Conservation (phyloP, 2,113 vertebrate species). For the Acrocephalus arundinaceus region DNA sequence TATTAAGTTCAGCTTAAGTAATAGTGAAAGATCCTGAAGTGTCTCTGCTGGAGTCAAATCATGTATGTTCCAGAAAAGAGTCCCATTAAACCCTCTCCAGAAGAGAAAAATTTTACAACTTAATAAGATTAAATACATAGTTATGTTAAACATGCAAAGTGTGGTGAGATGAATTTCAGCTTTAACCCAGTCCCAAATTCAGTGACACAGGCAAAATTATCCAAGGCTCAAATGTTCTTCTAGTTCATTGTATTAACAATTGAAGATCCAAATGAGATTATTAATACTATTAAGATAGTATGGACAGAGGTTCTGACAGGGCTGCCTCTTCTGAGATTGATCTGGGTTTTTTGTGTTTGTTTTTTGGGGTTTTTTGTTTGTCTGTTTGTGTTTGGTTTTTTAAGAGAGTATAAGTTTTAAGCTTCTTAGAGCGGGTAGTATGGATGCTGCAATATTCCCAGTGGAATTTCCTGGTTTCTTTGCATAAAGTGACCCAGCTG, state of each 20-base stretch:
- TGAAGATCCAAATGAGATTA: not conserved
- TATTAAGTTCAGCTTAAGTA: not conserved
- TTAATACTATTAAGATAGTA: not conserved
- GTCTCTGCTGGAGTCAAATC: not conserved
- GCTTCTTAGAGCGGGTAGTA: not conserved
- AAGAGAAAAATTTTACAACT: not conserved
- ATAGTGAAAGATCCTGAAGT: not conserved
- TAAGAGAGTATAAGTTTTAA: not conserved
- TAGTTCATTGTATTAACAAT: not conserved
- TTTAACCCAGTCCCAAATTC: not conserved
- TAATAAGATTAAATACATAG: not conserved
- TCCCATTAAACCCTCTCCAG: not conserved
- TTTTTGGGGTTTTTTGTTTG: no score
- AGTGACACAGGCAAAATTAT: rapidly evolving
- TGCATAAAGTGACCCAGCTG: not conserved
- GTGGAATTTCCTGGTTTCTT: not conserved
- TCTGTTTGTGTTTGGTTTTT: not conserved
- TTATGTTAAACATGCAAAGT: not conserved
- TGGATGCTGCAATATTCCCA: not conserved
- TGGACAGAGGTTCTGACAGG: not conserved
- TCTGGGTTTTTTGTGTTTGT: not conserved
- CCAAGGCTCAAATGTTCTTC: not conserved
- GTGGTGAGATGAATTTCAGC: not conserved
- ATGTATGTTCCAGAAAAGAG: not conserved
- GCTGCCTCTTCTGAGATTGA: not conserved